Conservation (phyloP, 2,797 vertebrate genomes). For the Okamejei kenojei region DNA sequence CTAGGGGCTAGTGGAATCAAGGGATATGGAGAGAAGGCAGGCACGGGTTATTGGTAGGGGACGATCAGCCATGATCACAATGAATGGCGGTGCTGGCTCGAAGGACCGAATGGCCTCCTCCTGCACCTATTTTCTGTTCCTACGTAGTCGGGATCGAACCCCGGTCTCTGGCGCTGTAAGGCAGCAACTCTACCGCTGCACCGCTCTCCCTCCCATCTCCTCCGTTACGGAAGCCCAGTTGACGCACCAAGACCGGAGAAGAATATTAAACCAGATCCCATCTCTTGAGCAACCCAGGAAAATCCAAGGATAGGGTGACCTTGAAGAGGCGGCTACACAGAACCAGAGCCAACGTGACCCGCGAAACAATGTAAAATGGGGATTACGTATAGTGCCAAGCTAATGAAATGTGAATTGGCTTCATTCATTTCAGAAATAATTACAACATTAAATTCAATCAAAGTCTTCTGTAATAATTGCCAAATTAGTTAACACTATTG, state of each 20-base stretch:
- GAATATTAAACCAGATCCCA: background rate
- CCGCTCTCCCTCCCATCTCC: no score
- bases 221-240: background rate
- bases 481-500: background rate
- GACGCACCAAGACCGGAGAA: background rate
- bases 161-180: no score
- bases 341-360: background rate
- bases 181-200: no score
- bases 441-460: constrained; percentile 9
- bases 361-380: background rate
- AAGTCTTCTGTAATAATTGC: background rate
- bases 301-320: background rate
- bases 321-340: background rate
- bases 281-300: background rate
- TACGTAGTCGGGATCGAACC: no score
- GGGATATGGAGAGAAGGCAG: no score
- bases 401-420: background rate
- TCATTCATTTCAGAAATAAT: background rate
- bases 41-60: no score
- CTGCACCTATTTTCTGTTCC: no score
- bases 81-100: no score
- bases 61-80: no score
- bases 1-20: no score
- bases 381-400: background rate
- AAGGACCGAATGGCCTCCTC: no score